A percentile compares a stretch with the other conserved stretches of the same genome.
Conservation (phyloP, 2,797 vertebrate species). For the Myotis pilosus region DNA sequence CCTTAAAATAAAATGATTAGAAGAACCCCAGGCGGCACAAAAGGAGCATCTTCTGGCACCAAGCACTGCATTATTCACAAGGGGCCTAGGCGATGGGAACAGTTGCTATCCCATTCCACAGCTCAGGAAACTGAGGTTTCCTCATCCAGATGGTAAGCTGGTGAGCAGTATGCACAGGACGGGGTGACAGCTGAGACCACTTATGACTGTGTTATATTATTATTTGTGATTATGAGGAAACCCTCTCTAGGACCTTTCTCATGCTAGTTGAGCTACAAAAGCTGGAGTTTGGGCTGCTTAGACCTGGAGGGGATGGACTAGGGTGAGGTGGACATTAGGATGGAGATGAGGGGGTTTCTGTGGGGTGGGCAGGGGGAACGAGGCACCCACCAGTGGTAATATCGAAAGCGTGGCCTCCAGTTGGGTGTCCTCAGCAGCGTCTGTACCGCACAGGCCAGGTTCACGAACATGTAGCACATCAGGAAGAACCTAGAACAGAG, state of each 20-base stretch:
- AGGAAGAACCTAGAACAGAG: conserved; percentile 93
- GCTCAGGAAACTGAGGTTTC: background rate
- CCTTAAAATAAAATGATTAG: background rate
- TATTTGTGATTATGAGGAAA: background rate
- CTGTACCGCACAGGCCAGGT: conserved; percentile 96
- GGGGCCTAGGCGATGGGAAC: background rate
- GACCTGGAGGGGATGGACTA: background rate
- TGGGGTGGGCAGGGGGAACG: rapidly evolving
- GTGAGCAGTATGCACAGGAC: rapidly evolving
- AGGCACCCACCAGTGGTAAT: conserved; percentile 95
- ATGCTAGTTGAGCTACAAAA: background rate
- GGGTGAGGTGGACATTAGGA: background rate
- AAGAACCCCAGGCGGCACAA: background rate
- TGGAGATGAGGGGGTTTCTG: background rate
- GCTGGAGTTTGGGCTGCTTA: background rate
- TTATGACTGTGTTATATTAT: background rate
- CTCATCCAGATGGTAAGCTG: background rate
- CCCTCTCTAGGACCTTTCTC: background rate
- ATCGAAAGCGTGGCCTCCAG: conserved; percentile 98
- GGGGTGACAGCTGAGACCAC: background rate
- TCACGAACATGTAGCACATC: conserved; percentile 99
- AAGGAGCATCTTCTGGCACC: background rate
- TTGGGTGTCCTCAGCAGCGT: conserved; percentile 96
- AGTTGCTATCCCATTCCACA: background rate
- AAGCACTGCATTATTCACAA: background rate